phyloP scores from a whole-genome alignment of 2,113 vertebrate species.

The Pachypanchax playfairii region DNA sequence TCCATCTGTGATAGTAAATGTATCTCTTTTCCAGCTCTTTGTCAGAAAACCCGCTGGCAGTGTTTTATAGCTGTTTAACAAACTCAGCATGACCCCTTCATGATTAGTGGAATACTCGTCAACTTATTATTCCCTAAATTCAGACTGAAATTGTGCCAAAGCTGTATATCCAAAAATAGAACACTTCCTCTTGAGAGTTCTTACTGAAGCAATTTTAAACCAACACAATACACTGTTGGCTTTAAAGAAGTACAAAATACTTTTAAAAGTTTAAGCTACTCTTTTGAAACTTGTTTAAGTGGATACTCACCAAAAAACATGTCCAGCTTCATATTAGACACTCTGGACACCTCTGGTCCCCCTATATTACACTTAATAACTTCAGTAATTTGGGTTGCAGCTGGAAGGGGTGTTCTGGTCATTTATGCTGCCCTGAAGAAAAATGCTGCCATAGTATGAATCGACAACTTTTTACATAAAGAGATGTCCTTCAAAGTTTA shows the following conservation, averaged over 20 bases:
- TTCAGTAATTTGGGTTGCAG: too few relatives aligned
- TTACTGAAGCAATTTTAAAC: neutral
- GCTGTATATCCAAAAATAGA: slow-evolving; percentile 17
- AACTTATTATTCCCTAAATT: slow-evolving; percentile 21
- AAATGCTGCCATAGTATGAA: too few relatives aligned
- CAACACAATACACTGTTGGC: neutral
- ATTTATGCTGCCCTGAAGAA: too few relatives aligned
- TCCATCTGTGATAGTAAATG: slow-evolving; percentile 31
- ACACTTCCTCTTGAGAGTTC: neutral
- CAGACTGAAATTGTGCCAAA: slow-evolving; percentile 16
- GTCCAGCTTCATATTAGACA: neutral
- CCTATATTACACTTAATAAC: too few relatives aligned
- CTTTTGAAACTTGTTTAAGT: too few relatives aligned
- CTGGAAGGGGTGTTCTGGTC: too few relatives aligned
- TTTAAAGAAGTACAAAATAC: too few relatives aligned
- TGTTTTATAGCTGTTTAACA: slow-evolving; percentile 43
- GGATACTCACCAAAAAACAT: too few relatives aligned
- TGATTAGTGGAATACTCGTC: slow-evolving; percentile 40
- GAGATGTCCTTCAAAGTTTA: too few relatives aligned
- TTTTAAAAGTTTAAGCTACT: too few relatives aligned
- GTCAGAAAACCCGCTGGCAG: slow-evolving; percentile 28
- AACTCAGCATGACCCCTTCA: slow-evolving; percentile 37
- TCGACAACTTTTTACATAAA: too few relatives aligned
- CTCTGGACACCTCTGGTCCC: too few relatives aligned
- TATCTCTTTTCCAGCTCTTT: slow-evolving; percentile 27